phyloP scores from a whole-genome alignment of 2,797 vertebrate genomes.

The Chloroceryle inda region DNA sequence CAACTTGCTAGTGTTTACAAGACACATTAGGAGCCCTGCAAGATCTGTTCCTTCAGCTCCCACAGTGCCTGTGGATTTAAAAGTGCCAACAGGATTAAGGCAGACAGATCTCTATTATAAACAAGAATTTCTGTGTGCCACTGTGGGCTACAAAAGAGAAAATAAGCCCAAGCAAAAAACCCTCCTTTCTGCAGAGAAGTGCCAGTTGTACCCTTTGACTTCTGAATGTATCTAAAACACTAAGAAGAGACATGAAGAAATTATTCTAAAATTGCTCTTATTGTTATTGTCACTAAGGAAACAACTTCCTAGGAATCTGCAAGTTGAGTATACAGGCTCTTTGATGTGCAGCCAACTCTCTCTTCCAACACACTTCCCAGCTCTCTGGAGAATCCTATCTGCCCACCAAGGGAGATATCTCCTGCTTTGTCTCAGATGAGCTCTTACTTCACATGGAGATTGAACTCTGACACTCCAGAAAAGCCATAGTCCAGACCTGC shows the following conservation, averaged over 20 bases:
- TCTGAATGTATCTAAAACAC: background rate
- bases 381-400: background rate
- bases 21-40: background rate
- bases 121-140: background rate
- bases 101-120: background rate
- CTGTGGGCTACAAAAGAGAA: background rate
- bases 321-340: background rate
- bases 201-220: background rate
- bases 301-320: conserved; percentile 9
- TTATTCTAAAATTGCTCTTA: background rate
- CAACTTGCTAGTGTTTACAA: background rate
- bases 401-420: background rate
- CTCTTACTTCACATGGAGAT: background rate
- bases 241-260: conserved; percentile 22
- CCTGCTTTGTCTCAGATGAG: background rate
- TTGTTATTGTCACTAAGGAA: conserved; percentile 58
- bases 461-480: conserved; percentile 2
- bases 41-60: background rate
- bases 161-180: background rate
- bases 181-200: background rate
- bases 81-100: background rate
- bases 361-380: background rate
- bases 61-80: background rate
- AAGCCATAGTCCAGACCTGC: background rate
- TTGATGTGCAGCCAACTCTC: background rate